A percentile compares a stretch with the other conserved stretches of the same genome.
Conservation (phyloP, 2,888 invertebrate species). For the Rugalucina vietnamica region DNA sequence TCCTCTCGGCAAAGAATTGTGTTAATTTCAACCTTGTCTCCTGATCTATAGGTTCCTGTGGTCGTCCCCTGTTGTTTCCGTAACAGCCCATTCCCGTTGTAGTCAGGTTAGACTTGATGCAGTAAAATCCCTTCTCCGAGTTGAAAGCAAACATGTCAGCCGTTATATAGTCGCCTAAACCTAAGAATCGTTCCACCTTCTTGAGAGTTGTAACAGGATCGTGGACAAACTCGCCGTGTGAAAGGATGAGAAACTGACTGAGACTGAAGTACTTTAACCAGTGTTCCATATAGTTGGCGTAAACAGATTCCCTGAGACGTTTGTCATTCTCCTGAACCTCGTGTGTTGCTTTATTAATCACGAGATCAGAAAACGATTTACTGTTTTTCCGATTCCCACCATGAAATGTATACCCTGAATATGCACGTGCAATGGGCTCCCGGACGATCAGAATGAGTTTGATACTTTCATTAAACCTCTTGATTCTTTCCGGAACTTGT, state of each 20-base stretch:
- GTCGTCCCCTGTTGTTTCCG: constrained; percentile 93
- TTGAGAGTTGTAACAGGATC: constrained; percentile 73
- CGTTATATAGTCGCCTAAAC: constrained; percentile 71
- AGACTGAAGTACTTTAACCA: constrained; percentile 97
- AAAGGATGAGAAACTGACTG: constrained; percentile 95
- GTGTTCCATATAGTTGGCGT: constrained; percentile 89
- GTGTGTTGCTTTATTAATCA: too few species aligned
- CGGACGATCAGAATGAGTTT: background rate
- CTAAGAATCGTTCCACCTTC: constrained; percentile 77
- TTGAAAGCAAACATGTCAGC: constrained; percentile 96
- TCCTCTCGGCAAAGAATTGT: constrained; percentile 78
- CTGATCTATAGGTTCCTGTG: constrained; percentile 93
- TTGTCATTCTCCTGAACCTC: background rate
- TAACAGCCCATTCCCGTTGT: constrained; percentile 89
- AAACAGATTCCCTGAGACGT: constrained; percentile 74
- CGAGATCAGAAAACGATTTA: too few species aligned
- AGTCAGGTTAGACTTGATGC: constrained; percentile 86
- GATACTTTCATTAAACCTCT: background rate
- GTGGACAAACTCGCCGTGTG: constrained; percentile 84
- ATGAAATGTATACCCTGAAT: too few species aligned
- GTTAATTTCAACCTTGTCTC: constrained; percentile 84
- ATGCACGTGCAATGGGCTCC: background rate
- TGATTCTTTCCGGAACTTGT: background rate
- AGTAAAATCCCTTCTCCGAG: constrained; percentile 97
- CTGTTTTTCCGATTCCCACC: too few species aligned